These are phyloP conservation scores for Heliconius ethilla DNA, from an alignment of 2,888 invertebrate species.

Conservation along the genomic window DNA sequence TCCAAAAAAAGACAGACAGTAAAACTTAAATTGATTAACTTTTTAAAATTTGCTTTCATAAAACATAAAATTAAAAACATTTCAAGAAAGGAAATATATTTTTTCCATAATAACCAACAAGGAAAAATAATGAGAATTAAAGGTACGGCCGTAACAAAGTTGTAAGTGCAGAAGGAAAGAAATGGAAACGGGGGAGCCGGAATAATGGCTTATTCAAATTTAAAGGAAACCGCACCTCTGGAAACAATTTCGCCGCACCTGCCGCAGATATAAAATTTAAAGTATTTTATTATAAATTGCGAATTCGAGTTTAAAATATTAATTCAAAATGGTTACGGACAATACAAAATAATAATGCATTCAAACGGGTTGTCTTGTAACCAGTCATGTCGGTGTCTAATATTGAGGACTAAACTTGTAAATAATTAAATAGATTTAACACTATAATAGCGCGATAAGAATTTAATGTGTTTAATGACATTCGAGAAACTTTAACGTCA, in stretches of 20 bases:
- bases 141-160: constrained; percentile 37
- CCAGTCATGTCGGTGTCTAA: not conserved
- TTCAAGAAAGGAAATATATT: constrained; percentile 24
- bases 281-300: constrained; percentile 21
- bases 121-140: constrained; percentile 37
- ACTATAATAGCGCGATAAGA: no score
- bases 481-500: no score
- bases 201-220: constrained; percentile 79
- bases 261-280: constrained; percentile 49
- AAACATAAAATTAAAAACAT: constrained; percentile 4
- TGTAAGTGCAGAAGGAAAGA: constrained; percentile 44
- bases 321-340: not conserved
- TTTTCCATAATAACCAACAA: constrained; percentile 29
- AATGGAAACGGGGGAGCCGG: constrained; percentile 41
- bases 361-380: not conserved
- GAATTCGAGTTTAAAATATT: constrained; percentile 11
- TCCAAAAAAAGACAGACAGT: not conserved
- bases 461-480: no score
- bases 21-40: no score
- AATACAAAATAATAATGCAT: not conserved
- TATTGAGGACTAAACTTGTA: not conserved
- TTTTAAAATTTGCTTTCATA: not conserved
- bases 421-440: not conserved
- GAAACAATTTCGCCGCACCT: constrained; percentile 67
- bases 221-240: constrained; percentile 67